Base-by-base conservation (phyloP, 2,797 vertebrate species). In the Babyrousa celebensis region DNA sequence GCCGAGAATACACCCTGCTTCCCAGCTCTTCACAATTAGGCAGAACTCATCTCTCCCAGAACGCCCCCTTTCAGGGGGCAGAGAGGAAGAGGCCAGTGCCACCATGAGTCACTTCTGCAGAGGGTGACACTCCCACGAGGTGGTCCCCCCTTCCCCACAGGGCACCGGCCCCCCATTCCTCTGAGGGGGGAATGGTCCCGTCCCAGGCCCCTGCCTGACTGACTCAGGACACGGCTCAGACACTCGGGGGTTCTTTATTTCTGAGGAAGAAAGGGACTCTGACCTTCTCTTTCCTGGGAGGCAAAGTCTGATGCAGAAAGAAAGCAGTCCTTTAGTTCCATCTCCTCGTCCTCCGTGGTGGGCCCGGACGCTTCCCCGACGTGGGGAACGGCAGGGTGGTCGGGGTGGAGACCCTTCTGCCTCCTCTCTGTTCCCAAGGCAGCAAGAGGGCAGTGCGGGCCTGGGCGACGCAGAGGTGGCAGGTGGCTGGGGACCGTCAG, bases 361-460 rank as follows among this genome's bases (percentile, higher is more conserved):
- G 58, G 29, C 52, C 79, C 23, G 18, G 12, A 0, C 8, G 15
- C 18, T 29, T 65, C 77, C 56, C 63, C 56, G 9, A 7, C 7
- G 25, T 58, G 70, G 72, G 43, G 6, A n/a, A 4, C 58, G 67
- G 60, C 43, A 40, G 68, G 72, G 68, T 12, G n/a, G 56, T 0
- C 5, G 40, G 25, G 25, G 32, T 2, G 16, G 75, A 82, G 65
- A 89, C 4, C 43, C 36, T 4, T n/a, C 89, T 2, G 27, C 20
- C 29, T 32, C n/a, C 27, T 7, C 48, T 27, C 88, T 67, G 40
- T 54, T 71, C 84, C 84, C 52, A 25, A 2, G 82, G 89, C n/a
- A 29, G 62, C 2, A 10, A 16, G n/a, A n/a, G 0, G 21, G 23
- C 29, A 5, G 20, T 0, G 21, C 11, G 56, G 10, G 25, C 9